Evolutionary conservation across 2,113 vertebrate species (phyloP).

Genomic region (Nansenia antarctica): DNA sequence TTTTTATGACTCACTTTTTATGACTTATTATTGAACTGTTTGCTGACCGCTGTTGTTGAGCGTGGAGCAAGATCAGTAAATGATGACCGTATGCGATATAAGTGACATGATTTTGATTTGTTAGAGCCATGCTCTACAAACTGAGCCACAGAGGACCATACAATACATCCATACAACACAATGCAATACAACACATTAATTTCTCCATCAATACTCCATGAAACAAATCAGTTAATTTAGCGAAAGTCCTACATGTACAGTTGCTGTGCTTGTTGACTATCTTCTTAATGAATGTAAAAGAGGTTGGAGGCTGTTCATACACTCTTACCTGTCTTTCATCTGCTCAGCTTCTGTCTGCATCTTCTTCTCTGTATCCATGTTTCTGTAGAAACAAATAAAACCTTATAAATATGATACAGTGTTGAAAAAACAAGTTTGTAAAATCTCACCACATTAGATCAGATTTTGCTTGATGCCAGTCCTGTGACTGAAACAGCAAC

Average conservation of each 20-base stretch:
- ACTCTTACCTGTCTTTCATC: slow-evolving; percentile 53
- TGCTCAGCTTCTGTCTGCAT: slow-evolving; percentile 34
- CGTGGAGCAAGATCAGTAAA: no score
- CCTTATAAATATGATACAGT: neutral
- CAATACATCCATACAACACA: no score
- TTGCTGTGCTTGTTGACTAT: neutral
- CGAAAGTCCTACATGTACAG: neutral
- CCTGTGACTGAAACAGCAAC: neutral
- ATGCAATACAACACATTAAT: no score
- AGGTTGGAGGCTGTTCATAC: neutral
- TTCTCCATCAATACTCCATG: neutral
- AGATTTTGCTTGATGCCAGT: neutral
- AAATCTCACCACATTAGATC: neutral
- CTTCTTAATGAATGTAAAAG: neutral
- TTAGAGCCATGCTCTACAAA: no score
- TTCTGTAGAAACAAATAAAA: slow-evolving; percentile 7
- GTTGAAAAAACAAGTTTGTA: neutral
- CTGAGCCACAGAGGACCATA: no score
- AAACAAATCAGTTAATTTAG: neutral
- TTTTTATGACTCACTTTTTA: no score
- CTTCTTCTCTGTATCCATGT: slow-evolving; percentile 64
- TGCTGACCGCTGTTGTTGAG: no score
- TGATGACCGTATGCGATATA: no score
- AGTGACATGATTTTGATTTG: no score
- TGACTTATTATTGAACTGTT: no score